phyloP scores from a whole-genome alignment of 37 sponge, comb jelly and placozoan species.

The Amphimedon queenslandica region DNA sequence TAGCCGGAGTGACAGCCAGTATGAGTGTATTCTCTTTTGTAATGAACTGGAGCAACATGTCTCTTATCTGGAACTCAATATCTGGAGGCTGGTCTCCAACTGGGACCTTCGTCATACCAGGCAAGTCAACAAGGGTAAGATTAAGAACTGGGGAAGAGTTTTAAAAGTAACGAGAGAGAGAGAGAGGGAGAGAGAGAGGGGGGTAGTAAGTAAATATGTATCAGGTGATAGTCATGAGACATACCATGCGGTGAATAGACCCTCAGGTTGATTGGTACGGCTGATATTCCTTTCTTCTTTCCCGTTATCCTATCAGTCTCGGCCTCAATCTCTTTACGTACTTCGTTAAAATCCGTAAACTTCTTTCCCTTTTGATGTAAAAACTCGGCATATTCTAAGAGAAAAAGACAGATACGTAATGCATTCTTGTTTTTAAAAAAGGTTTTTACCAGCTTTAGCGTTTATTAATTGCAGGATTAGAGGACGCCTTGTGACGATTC shows the following conservation, averaged over 20 bases:
- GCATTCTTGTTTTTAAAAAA: neutral
- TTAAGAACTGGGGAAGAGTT: slow-evolving; percentile 98
- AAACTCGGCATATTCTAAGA: slow-evolving; percentile 96
- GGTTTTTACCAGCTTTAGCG: slow-evolving; percentile 69
- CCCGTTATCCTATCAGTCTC: slow-evolving; percentile 96
- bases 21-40: slow-evolving; percentile 91
- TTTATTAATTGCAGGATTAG: slow-evolving; percentile 89
- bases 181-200: no score
- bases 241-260: slow-evolving; percentile 98
- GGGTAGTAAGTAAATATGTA: no score
- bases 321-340: slow-evolving; percentile 91
- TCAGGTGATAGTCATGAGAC: slow-evolving; percentile 4
- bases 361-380: slow-evolving; percentile 95
- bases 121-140: slow-evolving; percentile 96
- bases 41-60: slow-evolving; percentile 97
- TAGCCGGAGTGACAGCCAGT: slow-evolving; percentile 96
- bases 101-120: slow-evolving; percentile 97
- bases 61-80: slow-evolving; percentile 96
- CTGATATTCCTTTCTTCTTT: slow-evolving; percentile 91
- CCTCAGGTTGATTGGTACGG: slow-evolving; percentile 94
- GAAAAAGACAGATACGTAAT: neutral
- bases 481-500: slow-evolving; percentile 95
- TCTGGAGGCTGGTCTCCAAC: slow-evolving; percentile 97
- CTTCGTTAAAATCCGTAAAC: slow-evolving; percentile 93
- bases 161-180: no score